Conservation (phyloP, 2,113 vertebrate genomes). For the Dasyornis broadbenti region DNA sequence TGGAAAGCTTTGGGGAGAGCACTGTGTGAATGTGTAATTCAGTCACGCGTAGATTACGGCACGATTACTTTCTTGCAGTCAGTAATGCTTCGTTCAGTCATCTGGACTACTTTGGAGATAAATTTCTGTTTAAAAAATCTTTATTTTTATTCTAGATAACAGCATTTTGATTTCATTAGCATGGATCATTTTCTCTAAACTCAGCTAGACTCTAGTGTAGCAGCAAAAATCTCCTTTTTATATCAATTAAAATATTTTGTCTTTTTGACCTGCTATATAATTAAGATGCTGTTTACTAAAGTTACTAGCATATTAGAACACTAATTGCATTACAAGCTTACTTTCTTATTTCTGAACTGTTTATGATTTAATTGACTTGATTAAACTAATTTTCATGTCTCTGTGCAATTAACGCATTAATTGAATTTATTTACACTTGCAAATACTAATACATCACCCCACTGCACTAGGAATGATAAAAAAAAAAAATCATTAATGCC, state of each 20-base stretch:
- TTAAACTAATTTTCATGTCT: conserved; percentile 70
- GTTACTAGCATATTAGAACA: conserved; percentile 66
- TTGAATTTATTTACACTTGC: conserved; percentile 66
- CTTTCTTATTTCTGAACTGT: conserved; percentile 68
- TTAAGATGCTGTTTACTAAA: conserved; percentile 69
- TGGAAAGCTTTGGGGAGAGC: neutral
- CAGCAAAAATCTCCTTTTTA: conserved; percentile 44
- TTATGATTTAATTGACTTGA: conserved; percentile 72
- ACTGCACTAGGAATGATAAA: neutral
- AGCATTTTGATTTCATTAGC: conserved; percentile 67
- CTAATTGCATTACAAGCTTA: conserved; percentile 70
- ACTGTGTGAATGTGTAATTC: conserved; percentile 17
- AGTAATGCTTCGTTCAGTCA: conserved; percentile 10
- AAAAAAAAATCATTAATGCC: neutral
- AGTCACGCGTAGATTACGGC: neutral
- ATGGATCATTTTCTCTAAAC: conserved; percentile 59
- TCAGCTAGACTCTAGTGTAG: conserved; percentile 8
- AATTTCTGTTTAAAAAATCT: conserved; percentile 60
- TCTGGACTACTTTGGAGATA: conserved; percentile 40
- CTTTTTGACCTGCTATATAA: conserved; percentile 52
- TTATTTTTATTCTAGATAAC: conserved; percentile 63
- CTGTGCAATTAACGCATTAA: conserved; percentile 67
- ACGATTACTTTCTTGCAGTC: conserved; percentile 26
- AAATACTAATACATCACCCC: conserved; percentile 29
- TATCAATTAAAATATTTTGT: conserved; percentile 59